Evolutionary conservation across 2,113 vertebrate species (phyloP).

Genomic region (Piaya cayana): DNA sequence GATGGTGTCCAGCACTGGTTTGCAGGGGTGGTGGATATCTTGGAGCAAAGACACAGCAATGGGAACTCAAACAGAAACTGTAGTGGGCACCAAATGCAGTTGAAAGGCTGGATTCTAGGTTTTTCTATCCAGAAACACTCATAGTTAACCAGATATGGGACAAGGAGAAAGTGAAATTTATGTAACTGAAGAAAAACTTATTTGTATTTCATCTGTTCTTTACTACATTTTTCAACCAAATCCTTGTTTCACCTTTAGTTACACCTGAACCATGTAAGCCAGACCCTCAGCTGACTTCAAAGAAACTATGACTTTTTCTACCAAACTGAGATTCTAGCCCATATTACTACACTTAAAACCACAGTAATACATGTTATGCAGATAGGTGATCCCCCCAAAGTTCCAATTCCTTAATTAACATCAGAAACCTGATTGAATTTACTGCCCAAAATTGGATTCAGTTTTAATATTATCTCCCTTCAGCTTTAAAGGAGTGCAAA

Average conservation of each 20-base stretch:
- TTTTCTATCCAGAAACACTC: background rate
- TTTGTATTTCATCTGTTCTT: background rate
- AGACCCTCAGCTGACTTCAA: background rate
- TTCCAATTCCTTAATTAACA: background rate
- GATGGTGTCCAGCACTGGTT: accelerated
- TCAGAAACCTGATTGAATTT: background rate
- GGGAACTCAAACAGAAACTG: background rate
- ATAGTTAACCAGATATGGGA: background rate
- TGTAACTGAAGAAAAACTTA: background rate
- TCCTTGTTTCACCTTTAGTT: background rate
- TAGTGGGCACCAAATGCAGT: background rate
- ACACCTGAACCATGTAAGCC: background rate
- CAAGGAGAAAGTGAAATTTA: background rate
- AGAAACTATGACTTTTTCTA: background rate
- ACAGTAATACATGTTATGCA: background rate
- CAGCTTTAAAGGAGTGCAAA: background rate
- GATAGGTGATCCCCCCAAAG: background rate
- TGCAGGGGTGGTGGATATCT: no score
- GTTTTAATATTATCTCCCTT: background rate
- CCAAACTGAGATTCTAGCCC: background rate
- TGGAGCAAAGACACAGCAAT: accelerated
- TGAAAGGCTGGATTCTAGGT: background rate
- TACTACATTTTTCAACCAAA: background rate
- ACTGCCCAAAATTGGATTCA: background rate
- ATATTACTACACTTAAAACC: background rate